Evolutionary conservation across 2,113 vertebrate genomes (phyloP).

Genomic region (Brachyhypopomus occidentalis): DNA sequence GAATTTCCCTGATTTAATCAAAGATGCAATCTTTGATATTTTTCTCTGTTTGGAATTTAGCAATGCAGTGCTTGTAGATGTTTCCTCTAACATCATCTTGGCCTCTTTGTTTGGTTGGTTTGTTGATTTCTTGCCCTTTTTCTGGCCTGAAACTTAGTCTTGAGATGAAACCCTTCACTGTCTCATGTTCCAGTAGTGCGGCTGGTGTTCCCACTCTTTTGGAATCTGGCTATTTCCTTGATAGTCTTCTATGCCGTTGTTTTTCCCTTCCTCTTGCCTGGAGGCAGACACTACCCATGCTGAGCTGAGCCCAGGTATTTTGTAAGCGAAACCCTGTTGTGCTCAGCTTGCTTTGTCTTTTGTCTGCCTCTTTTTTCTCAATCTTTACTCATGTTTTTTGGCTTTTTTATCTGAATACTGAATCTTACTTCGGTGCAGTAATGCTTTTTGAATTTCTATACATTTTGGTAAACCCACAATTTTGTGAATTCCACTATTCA

Average conservation of each 20-base stretch:
- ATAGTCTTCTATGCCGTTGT: slow-evolving; percentile 43
- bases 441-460: background rate
- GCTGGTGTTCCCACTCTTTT: slow-evolving; percentile 8
- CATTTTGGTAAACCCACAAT: background rate
- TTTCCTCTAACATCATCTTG: background rate
- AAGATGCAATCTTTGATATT: background rate
- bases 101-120: no score
- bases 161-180: slow-evolving; percentile 13
- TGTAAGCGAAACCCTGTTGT: slow-evolving; percentile 62
- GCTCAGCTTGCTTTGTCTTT: slow-evolving; percentile 51
- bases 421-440: slow-evolving; percentile 20
- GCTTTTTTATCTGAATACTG: slow-evolving; percentile 26
- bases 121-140: background rate
- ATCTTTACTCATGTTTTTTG: slow-evolving; percentile 31
- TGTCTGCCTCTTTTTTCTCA: slow-evolving; percentile 42
- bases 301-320: slow-evolving; percentile 61
- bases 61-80: background rate
- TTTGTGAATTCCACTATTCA: background rate
- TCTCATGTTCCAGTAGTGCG: slow-evolving; percentile 17
- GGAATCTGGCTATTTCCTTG: slow-evolving; percentile 45
- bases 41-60: slow-evolving; percentile 18
- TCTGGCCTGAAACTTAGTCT: background rate
- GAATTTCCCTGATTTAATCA: background rate
- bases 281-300: slow-evolving; percentile 58
- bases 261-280: slow-evolving; percentile 55